These are phyloP conservation scores for Lottia scabra DNA, from an alignment of 2,888 invertebrate species.

Conservation along the genomic window DNA sequence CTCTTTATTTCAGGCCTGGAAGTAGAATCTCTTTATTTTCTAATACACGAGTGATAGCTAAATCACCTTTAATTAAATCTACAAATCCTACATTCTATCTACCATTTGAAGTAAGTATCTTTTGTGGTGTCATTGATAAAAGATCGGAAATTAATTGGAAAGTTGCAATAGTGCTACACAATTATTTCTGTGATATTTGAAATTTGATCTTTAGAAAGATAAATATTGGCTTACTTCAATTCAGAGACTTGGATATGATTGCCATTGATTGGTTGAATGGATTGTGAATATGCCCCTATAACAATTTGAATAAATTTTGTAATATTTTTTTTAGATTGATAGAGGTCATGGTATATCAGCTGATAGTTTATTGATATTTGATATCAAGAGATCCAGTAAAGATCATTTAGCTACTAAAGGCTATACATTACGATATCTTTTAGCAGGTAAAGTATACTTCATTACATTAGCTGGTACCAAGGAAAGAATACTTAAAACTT, in stretches of 20 bases:
- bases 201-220: no score
- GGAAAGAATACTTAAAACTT: no score
- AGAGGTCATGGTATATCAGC: constrained; percentile 69
- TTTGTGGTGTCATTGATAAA: no score
- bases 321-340: constrained; percentile 49
- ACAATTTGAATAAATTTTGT: no score
- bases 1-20: constrained; percentile 34
- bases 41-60: constrained; percentile 67
- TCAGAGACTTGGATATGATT: no score
- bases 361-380: constrained; percentile 71
- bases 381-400: constrained; percentile 71
- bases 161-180: no score
- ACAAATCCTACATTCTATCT: constrained; percentile 70
- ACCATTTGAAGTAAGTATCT: constrained; percentile 68
- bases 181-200: no score
- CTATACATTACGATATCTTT: constrained; percentile 69
- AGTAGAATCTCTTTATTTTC: constrained; percentile 38
- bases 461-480: not conserved
- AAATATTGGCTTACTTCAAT: no score
- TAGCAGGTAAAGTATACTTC: constrained; percentile 66
- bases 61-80: constrained; percentile 70
- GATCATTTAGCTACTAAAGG: constrained; percentile 71
- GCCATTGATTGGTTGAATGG: no score
- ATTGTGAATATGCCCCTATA: no score
- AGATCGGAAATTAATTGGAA: no score